These are phyloP conservation scores for Pluvianellus socialis DNA, from an alignment of 2,113 vertebrate genomes.

Conservation along the genomic window DNA sequence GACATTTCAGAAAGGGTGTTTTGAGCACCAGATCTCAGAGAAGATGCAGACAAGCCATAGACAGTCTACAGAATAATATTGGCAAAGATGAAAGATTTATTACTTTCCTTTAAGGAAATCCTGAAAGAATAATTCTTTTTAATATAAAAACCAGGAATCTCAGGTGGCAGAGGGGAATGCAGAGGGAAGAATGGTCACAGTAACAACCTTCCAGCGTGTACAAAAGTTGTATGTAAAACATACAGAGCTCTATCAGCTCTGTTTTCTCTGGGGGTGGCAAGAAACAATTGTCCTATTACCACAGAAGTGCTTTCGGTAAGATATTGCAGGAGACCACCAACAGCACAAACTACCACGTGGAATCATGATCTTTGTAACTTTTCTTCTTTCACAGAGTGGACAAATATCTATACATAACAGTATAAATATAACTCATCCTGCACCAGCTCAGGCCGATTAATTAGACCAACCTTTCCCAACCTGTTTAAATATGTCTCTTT, in stretches of 20 bases:
- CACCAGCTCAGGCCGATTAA: background rate
- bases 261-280: background rate
- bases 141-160: background rate
- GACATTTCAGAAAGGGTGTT: background rate
- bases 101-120: background rate
- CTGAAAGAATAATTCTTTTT: background rate
- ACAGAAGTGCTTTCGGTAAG: background rate
- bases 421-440: background rate
- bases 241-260: background rate
- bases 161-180: background rate
- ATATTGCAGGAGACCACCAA: background rate
- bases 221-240: background rate
- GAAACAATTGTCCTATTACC: background rate
- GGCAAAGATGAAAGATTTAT: background rate
- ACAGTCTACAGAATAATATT: background rate
- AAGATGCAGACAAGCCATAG: background rate
- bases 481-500: background rate
- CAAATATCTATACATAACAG: background rate
- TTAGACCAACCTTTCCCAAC: background rate
- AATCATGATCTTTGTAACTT: background rate
- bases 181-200: background rate
- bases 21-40: background rate
- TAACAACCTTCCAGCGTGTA: background rate
- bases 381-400: background rate
- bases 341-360: background rate